Percentiles rank a stretch among this genome's conserved stretches.
Evolutionary conservation across 2,888 invertebrate genomes (phyloP).

Genomic region (Drepana falcataria): DNA sequence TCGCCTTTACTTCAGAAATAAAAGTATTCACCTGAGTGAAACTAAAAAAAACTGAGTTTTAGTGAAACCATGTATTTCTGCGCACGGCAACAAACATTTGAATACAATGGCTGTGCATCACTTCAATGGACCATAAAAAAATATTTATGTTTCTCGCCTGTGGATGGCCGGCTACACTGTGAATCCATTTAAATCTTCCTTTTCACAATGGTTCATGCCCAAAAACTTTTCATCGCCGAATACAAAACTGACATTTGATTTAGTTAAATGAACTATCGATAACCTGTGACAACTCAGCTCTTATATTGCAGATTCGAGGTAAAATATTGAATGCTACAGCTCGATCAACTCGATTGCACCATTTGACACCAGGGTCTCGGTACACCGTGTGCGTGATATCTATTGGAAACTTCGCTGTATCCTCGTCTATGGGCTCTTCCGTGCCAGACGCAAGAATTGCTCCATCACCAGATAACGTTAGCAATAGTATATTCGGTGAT

Average conservation of each 20-base stretch:
- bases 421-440: conserved; percentile 53
- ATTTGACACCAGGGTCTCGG: conserved; percentile 87
- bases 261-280: conserved; percentile 6
- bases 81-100: conserved; percentile 68
- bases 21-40: conserved; percentile 28
- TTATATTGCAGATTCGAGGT: conserved; percentile 82
- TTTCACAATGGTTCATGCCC: conserved; percentile 49
- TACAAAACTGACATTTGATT: conserved; percentile 14
- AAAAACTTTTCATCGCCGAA: conserved; percentile 31
- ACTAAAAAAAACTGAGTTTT: conserved; percentile 39
- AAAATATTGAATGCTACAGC: conserved; percentile 85
- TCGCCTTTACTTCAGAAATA: background rate
- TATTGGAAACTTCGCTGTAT: conserved; percentile 83
- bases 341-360: conserved; percentile 85
- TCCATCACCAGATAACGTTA: conserved; percentile 53
- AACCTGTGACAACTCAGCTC: conserved; percentile 7
- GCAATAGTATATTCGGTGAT: conserved; percentile 75
- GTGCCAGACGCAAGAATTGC: conserved; percentile 75
- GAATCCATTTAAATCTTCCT: conserved; percentile 66
- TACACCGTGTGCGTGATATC: conserved; percentile 93
- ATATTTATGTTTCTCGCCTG: conserved; percentile 72
- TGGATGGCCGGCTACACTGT: conserved; percentile 58
- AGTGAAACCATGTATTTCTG: conserved; percentile 46
- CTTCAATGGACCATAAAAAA: conserved; percentile 77
- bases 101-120: conserved; percentile 76